phyloP scores from a whole-genome alignment of 2,113 vertebrate genomes.

The Paradoxurus hermaphroditus region DNA sequence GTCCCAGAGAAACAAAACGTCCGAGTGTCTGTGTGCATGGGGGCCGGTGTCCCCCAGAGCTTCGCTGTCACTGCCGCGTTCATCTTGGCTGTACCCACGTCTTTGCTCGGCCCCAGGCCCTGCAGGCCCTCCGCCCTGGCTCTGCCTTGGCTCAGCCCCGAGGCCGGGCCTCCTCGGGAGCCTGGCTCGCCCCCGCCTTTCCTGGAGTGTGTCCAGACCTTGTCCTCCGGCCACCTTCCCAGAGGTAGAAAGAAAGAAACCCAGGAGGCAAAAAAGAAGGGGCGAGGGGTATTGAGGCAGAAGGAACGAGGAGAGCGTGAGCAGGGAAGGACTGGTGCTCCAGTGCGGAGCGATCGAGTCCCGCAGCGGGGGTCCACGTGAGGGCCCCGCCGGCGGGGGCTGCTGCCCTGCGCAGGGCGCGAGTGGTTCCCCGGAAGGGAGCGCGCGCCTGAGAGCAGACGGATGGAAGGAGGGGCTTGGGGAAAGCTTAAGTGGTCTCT shows the following conservation, averaged over 20 bases:
- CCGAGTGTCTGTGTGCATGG: not conserved
- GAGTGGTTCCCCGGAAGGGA: not conserved
- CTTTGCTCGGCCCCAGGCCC: not conserved
- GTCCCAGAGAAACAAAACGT: not conserved
- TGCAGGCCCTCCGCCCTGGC: not conserved
- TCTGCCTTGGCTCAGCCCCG: not conserved
- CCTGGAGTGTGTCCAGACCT: not conserved
- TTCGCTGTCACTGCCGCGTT: rapidly evolving
- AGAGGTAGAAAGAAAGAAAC: not conserved
- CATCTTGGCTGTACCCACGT: not conserved
- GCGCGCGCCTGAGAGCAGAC: rapidly evolving
- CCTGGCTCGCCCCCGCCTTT: not conserved
- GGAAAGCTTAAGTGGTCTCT: not conserved
- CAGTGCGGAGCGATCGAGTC: rapidly evolving
- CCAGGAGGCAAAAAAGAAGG: not conserved
- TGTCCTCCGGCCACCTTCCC: not conserved
- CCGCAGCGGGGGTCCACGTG: rapidly evolving
- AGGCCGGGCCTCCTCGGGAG: not conserved
- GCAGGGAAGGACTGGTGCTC: not conserved
- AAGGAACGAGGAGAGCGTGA: not conserved
- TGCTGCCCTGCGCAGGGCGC: rapidly evolving
- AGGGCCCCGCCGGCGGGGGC: not conserved
- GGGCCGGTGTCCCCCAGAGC: not conserved
- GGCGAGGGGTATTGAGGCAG: not conserved
- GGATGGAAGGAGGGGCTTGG: rapidly evolving